A percentile compares a stretch with the other conserved stretches of the same genome.
phyloP scores from a whole-genome alignment of 2,888 invertebrate species.

The Agrochola lota region DNA sequence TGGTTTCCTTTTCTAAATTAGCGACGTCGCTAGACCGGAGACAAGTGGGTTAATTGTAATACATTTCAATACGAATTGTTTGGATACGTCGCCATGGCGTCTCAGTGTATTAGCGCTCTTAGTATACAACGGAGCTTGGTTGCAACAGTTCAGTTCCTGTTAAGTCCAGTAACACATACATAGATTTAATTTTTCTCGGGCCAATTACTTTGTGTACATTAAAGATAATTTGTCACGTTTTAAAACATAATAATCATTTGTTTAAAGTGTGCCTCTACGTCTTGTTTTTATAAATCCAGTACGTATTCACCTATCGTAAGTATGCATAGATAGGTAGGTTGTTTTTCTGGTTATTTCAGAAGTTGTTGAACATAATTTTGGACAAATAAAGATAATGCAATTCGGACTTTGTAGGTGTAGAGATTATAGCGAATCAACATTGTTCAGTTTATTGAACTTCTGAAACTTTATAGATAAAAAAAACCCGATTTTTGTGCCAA shows the following conservation, averaged over 20 bases:
- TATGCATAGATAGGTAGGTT: not conserved
- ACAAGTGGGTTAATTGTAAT: too few species aligned
- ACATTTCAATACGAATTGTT: too few species aligned
- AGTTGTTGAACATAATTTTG: constrained; percentile 16
- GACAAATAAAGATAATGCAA: constrained; percentile 46
- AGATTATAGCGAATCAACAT: not conserved
- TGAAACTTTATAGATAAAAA: not conserved
- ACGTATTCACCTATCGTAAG: not conserved
- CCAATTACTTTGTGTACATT: constrained; percentile 15
- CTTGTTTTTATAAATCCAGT: constrained; percentile 11
- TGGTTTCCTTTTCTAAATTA: too few species aligned
- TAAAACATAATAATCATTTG: constrained; percentile 7
- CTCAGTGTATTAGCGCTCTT: too few species aligned
- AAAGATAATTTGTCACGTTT: constrained; percentile 50
- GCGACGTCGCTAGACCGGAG: too few species aligned
- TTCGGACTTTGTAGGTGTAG: not conserved
- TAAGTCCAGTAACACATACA: constrained; percentile 9
- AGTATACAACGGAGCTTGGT: not conserved
- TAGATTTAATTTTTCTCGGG: constrained; percentile 22
- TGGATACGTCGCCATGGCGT: too few species aligned
- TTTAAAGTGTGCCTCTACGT: constrained; percentile 14
- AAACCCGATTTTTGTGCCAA: not conserved
- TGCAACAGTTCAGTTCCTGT: not conserved
- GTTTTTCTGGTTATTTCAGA: constrained; percentile 40
- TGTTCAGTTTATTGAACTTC: constrained; percentile 46